Base-by-base conservation (phyloP, 1,140 invertebrate species). In the Elymnias hypermnestra region DNA sequence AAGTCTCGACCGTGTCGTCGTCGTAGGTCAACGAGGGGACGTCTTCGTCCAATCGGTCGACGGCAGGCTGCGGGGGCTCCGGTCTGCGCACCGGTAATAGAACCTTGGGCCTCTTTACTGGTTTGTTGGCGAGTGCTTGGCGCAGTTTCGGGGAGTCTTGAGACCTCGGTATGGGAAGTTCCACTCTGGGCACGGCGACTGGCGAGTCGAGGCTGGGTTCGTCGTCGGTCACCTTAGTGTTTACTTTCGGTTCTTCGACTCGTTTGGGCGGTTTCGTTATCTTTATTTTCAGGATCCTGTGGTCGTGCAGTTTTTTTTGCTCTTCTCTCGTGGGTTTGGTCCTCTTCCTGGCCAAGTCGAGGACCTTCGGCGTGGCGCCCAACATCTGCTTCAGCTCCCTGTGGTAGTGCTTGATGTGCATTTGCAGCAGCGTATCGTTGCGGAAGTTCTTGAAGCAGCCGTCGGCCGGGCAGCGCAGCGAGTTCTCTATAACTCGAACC, bases 361-460 rank as follows among this genome's bases (percentile, higher is more conserved):
- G 89, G 38, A 96, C 94, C 81, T 96, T 96, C 9, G 94, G 94
- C 2, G 93, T 94, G 4, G 89, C 89, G 3, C 93, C 93, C 25
- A 95, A 75, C 71, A 92, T 91, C 63, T 94, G 91, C 0, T 89
- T 90, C 53, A 93, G 89, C 53, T 95, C 94, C 1, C 91, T 90
- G 83, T 97, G 95, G 68, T 96, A 96, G 78, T 96, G 94, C 60
- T 96, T 95, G n/a, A 96, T 92, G 62, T 97, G 95, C 91, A 96
- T 96, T 75, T 93, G 91, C 1, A 97, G 82, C 15, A 97, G 88
- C 58, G 94, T 95, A 63, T 97, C 94, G 70, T 96, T 97, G 10
- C 96, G 88, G 73, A 97, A 97, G 49, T 92, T 93, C 83, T 98
- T 98, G 7, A 89, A 90, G 70, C 96, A 98, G 3, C 90, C 92